Evolutionary conservation across 2,888 invertebrate genomes (phyloP).

Genomic region (Drosophila kokeensis): DNA sequence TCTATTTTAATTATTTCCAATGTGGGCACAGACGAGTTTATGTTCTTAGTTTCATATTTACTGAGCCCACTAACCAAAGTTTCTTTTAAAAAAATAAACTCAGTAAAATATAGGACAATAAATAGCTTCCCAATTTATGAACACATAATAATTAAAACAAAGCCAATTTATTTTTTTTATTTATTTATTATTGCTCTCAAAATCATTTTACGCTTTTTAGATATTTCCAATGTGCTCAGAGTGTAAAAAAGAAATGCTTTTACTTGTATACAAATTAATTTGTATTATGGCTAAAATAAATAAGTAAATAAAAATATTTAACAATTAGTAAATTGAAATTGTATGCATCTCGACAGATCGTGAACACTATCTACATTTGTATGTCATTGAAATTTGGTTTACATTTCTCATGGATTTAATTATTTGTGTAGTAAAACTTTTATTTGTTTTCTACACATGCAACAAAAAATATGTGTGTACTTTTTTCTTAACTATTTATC

Average conservation of each 20-base stretch:
- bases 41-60: background rate
- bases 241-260: background rate
- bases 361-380: no score
- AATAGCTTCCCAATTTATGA: background rate
- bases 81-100: background rate
- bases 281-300: background rate
- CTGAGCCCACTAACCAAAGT: background rate
- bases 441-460: background rate
- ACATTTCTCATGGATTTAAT: background rate
- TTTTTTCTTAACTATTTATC: background rate
- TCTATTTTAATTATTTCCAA: background rate
- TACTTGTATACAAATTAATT: background rate
- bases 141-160: background rate
- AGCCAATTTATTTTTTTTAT: no score
- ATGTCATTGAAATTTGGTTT: background rate
- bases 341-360: background rate
- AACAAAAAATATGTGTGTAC: background rate
- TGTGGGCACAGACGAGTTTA: background rate
- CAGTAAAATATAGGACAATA: background rate
- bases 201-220: background rate
- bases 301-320: background rate
- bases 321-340: background rate
- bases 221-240: background rate
- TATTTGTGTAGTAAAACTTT: background rate
- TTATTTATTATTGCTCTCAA: no score